Base-by-base conservation (phyloP, 2,888 invertebrate genomes). In the Epinotia bilunana region DNA sequence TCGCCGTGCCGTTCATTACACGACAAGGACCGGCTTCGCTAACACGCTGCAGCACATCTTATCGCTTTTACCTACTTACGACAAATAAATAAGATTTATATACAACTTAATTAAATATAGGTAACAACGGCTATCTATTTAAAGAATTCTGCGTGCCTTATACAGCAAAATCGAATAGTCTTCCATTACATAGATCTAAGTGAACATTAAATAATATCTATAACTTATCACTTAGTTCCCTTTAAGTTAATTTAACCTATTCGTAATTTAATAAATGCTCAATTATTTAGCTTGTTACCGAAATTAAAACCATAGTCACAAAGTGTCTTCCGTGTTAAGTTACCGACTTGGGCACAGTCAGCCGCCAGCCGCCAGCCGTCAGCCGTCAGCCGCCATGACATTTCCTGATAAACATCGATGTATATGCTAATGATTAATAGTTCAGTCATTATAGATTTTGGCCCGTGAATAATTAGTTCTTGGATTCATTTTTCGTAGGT, bases 151-250 rank as follows among this genome's bases (percentile, higher is more conserved):
- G 80, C 81, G 93, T 93, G 93, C 93, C 93, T 94, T 93, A 89
- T 83, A 88, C 93, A 93, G 85, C 93, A 93, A 92, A 92, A 91
- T 93, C 92, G 79, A 88, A 82, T 87, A 84, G 93, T 93, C 93
- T 94, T 94, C 93, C 93, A 87, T 82, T 80, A 74, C 28, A 67
- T 78, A 77, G 76, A 70, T 70, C 58, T 70, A 73, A 77, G 72
- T 74, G 73, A 77, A 58, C 76, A 73, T 78, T 69, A 68, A 18
- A 58, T 73, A 67, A 65, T 74, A 46, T 16, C 2, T n/a, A 53
- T 78, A 72, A 73, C 77, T 73, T 63, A 64, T 77, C 77, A 78
- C 65, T 76, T 79, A 70, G 58, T 74, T 76, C 67, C 63, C 13
- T 57, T 67, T 72, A 67, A 11, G 60, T 65, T 73, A 73, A 55